Evolutionary conservation across 1,140 invertebrate species (phyloP).

Genomic region (Acromyrmex echinatior): DNA sequence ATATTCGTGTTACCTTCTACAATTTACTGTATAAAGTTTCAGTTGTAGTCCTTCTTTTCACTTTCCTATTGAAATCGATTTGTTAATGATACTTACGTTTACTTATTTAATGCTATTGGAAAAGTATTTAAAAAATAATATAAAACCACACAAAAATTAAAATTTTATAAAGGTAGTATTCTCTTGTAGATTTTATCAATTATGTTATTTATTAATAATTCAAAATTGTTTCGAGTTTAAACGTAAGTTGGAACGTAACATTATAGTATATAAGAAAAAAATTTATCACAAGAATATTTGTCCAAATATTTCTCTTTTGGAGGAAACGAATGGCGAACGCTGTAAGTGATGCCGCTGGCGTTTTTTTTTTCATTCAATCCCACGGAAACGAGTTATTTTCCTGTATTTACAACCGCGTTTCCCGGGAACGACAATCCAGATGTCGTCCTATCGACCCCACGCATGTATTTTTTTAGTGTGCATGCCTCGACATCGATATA

Average conservation of each 20-base stretch:
- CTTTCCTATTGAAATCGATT: slow-evolving; percentile 8
- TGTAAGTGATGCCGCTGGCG: slow-evolving; percentile 49
- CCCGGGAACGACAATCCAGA: slow-evolving; percentile 70
- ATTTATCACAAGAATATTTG: slow-evolving; percentile 16
- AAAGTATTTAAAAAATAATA: background rate
- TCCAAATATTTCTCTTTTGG: slow-evolving; percentile 21
- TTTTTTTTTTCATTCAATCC: slow-evolving; percentile 67
- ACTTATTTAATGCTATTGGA: background rate
- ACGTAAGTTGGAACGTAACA: background rate
- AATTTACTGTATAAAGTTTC: slow-evolving; percentile 20
- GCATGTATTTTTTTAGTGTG: slow-evolving; percentile 56
- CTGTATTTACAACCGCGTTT: slow-evolving; percentile 61
- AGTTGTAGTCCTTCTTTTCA: background rate
- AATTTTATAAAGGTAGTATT: background rate
- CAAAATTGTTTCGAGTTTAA: background rate
- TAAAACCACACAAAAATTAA: background rate
- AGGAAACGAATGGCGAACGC: slow-evolving; percentile 37
- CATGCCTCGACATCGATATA: slow-evolving; percentile 14
- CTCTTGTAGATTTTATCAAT: background rate
- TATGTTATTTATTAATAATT: background rate
- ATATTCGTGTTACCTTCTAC: slow-evolving; percentile 53
- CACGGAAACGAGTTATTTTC: slow-evolving; percentile 75
- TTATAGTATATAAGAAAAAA: background rate
- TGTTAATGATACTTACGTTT: background rate
- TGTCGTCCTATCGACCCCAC: slow-evolving; percentile 70